These are phyloP conservation scores for Hoplodrina ambigua DNA, from an alignment of 2,888 invertebrate species.

Conservation along the genomic window DNA sequence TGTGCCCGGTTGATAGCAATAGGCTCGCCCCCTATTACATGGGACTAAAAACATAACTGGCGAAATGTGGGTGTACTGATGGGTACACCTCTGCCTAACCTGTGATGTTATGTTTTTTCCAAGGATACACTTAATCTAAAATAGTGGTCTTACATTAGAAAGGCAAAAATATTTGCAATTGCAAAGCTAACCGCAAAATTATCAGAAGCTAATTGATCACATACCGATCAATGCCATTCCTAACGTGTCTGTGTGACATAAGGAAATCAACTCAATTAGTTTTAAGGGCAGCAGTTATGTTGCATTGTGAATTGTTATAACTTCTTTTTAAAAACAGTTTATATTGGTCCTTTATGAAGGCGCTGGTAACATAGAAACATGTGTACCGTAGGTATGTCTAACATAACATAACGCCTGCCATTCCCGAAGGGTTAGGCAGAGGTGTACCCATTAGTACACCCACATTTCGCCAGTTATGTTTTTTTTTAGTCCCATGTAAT, in stretches of 20 bases:
- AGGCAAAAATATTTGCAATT: constrained; percentile 20
- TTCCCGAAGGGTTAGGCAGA: no score
- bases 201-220: constrained; percentile 24
- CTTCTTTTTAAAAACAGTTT: background rate
- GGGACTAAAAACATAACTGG: no score
- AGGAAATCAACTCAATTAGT: constrained; percentile 39
- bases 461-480: no score
- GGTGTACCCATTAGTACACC: no score
- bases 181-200: constrained; percentile 18
- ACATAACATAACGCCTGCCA: no score
- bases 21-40: no score
- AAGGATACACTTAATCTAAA: constrained; percentile 17
- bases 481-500: no score
- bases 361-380: no score
- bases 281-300: constrained; percentile 32
- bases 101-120: background rate
- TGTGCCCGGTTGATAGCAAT: no score
- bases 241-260: constrained; percentile 35
- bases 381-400: no score
- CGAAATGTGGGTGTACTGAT: no score
- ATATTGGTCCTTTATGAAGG: background rate
- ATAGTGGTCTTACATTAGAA: constrained; percentile 26
- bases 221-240: constrained; percentile 37
- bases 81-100: no score
- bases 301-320: constrained; percentile 33